Evolutionary conservation across 2,797 vertebrate species (phyloP).

Genomic region (Alosa sapidissima): DNA sequence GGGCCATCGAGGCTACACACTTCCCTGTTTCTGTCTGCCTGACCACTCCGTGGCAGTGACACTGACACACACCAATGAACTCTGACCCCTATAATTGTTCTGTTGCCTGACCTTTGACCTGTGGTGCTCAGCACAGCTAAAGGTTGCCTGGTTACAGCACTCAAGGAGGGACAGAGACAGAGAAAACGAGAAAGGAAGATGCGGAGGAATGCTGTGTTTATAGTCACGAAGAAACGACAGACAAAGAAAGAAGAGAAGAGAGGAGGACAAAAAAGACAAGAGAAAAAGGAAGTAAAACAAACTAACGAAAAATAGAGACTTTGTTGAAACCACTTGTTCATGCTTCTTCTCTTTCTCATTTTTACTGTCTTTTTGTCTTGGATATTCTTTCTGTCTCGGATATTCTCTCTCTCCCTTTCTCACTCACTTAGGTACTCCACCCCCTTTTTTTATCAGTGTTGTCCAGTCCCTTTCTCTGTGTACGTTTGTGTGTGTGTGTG

Average conservation of each 20-base stretch:
- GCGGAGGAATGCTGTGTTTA: background rate
- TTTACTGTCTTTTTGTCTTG: background rate
- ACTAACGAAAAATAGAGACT: background rate
- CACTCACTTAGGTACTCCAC: background rate
- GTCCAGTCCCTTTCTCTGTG: background rate
- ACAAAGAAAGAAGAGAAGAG: background rate
- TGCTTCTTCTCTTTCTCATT: background rate
- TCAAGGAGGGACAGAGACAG: background rate
- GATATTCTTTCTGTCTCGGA: background rate
- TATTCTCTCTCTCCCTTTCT: no score
- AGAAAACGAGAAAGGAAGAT: background rate
- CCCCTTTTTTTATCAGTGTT: background rate
- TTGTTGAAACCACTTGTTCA: background rate
- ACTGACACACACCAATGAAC: constrained; percentile 30
- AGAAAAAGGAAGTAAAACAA: background rate
- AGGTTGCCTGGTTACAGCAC: constrained; percentile 26
- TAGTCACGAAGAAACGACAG: background rate
- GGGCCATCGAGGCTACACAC: background rate
- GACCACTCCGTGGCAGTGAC: constrained; percentile 35
- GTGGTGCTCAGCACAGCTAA: constrained; percentile 18
- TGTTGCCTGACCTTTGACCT: constrained; percentile 50
- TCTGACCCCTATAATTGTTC: constrained; percentile 53
- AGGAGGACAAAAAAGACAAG: background rate
- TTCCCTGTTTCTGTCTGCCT: background rate
- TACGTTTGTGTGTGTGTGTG: background rate